Evolutionary conservation across 2,113 vertebrate genomes (phyloP).

Genomic region (Rhinolophus sinicus): DNA sequence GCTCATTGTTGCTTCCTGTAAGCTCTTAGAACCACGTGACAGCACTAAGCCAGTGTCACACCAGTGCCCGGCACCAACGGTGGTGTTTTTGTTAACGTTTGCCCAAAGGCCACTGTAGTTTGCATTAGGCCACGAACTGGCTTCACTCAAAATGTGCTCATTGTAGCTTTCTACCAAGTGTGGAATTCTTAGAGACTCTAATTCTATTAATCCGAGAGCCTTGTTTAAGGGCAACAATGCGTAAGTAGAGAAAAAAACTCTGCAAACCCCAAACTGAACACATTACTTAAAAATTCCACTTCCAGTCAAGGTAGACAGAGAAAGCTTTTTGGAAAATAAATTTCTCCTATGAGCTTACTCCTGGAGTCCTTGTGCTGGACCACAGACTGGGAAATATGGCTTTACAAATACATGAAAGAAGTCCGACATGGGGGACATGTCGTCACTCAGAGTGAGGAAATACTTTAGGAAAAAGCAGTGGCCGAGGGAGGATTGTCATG

Average conservation of each 20-base stretch:
- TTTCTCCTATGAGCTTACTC: conserved; percentile 67
- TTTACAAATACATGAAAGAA: conserved; percentile 81
- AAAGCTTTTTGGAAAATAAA: conserved; percentile 64
- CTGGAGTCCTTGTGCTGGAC: conserved; percentile 72
- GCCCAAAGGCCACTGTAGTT: conserved; percentile 24
- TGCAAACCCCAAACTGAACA: conserved; percentile 58
- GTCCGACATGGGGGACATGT: conserved; percentile 54
- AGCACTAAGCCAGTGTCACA: conserved; percentile 3
- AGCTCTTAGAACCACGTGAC: conserved; percentile 63
- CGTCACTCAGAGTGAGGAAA: conserved; percentile 66
- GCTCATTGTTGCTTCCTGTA: conserved; percentile 46
- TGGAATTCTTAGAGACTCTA: conserved; percentile 77
- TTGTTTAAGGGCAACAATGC: conserved; percentile 76
- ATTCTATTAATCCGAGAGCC: conserved; percentile 78
- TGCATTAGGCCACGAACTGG: conserved; percentile 52
- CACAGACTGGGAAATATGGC: conserved; percentile 84
- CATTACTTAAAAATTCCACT: conserved; percentile 64
- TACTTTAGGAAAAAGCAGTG: conserved; percentile 68
- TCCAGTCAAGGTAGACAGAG: conserved; percentile 76
- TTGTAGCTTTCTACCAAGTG: conserved; percentile 65
- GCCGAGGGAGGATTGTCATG: conserved; percentile 73
- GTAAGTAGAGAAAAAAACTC: conserved; percentile 64
- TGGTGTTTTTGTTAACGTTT: not conserved
- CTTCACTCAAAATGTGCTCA: conserved; percentile 60
- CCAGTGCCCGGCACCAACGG: not conserved